Conservation (phyloP, 1,140 invertebrate species). For the Pectinophora gossypiella region DNA sequence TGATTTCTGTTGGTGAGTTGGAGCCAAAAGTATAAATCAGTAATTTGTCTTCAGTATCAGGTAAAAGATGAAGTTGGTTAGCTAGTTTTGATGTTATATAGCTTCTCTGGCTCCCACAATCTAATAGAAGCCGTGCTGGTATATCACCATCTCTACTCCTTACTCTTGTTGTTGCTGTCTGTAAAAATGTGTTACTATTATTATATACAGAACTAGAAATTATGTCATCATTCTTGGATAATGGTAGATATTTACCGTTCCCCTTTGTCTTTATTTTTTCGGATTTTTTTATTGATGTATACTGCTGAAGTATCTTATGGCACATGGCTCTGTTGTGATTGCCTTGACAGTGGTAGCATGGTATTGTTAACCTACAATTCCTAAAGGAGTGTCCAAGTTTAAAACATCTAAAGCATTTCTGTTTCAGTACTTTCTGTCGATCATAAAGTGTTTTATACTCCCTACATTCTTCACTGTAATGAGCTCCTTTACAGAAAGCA, state of each 20-base stretch:
- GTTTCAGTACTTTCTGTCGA: not conserved
- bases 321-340: constrained; percentile 9
- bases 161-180: constrained; percentile 4
- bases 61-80: not conserved
- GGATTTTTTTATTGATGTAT: not conserved
- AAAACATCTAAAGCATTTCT: constrained; percentile 7
- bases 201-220: not conserved
- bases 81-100: constrained; percentile 5
- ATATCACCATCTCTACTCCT: not conserved
- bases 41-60: not conserved
- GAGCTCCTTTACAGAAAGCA: constrained; percentile 1
- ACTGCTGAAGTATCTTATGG: not conserved
- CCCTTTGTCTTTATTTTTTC: too few species aligned
- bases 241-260: too few species aligned
- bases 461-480: constrained; percentile 7
- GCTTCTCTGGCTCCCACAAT: constrained; percentile 7
- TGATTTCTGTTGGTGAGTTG: not conserved
- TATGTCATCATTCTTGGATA: not conserved
- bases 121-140: constrained; percentile 2
- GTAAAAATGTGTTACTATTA: not conserved
- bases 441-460: not conserved
- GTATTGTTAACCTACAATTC: constrained; percentile 3
- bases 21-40: constrained; percentile 11
- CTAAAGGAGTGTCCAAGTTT: not conserved
- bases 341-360: constrained; percentile 5